Evolutionary conservation across 2,888 invertebrate species (phyloP), one percentile per base, ranked within the genome.

Genomic region (Seladonia tumulorum): DNA sequence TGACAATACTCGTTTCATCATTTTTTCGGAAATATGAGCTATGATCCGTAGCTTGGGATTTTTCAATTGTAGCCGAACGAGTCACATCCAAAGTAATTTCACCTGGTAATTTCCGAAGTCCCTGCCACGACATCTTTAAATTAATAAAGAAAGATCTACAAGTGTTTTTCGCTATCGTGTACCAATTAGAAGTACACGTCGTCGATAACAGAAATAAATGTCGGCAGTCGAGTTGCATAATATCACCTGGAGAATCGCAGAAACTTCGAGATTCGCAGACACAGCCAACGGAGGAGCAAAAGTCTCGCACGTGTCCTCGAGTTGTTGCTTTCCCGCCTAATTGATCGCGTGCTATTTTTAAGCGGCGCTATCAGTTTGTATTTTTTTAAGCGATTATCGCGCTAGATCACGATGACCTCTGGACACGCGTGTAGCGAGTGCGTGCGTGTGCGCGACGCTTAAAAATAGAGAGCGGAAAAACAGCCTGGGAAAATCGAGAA

Each of bases 381-480:
- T 60, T 60, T 60, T 60, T 29, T 60, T 25, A 60, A 60, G 8
- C 60, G 25, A 16, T 60, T 60, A 60, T 60, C 60, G 16, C 2
- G 60, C 12, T 29, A 60, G 60, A 60, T 60, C 25, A 2, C 14
- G 60, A 12, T 25, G 60, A 29, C 60, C 60, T 60, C 14, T 60
- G 25, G 60, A 60, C 60, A 60, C 25, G 25, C 14, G 60, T 60
- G 60, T 5, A 25, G 7, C 60, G 5, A 2, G 60, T 5, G 25
- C 25, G 5, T 49, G 18, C 5, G 18, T 7, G 53, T 14, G 25
- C 1, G 60, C 25, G 60, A 25, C 5, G 16, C 60, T 29, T 60
- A 60, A 60, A 60, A 25, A 60, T 60, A 60, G 60, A 60, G 66
- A 68, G 49, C 57, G 63, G 57, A 42, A 60, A 76, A 29, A 18